A percentile compares a stretch with the other conserved stretches of the same genome.
Conservation (phyloP, 2,113 vertebrate genomes). For the Microtus richardsoni region DNA sequence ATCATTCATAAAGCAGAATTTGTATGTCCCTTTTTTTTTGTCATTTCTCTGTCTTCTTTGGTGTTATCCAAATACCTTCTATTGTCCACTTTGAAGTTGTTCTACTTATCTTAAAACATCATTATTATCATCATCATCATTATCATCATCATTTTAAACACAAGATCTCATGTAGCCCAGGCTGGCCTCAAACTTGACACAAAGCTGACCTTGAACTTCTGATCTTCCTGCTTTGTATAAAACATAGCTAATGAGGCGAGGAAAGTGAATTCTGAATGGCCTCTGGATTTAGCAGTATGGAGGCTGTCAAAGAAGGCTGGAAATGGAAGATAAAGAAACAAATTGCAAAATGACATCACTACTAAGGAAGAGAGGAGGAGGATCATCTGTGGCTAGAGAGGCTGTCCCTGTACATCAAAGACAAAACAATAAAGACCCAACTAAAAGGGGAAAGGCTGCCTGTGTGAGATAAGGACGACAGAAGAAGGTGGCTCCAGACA, state of each 20-base stretch:
- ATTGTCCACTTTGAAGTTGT: background rate
- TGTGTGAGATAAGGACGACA: background rate
- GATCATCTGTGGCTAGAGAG: background rate
- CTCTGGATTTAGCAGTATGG: background rate
- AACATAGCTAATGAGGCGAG: background rate
- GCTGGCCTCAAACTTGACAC: background rate
- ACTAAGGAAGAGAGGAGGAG: background rate
- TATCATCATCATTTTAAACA: background rate
- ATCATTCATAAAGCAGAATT: background rate
- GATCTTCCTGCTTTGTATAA: background rate
- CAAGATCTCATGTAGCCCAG: background rate
- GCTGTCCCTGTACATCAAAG: background rate
- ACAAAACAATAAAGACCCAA: background rate
- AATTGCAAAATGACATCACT: background rate
- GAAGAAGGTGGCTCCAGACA: background rate
- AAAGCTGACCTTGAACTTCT: background rate
- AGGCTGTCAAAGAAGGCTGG: background rate
- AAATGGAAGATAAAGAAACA: background rate
- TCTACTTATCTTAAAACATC: conserved; percentile 20
- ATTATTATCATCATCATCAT: background rate
- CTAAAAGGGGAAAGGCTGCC: background rate
- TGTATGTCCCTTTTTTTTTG: background rate
- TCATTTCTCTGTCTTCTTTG: background rate
- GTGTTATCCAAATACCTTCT: background rate
- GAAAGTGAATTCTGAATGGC: background rate